phyloP scores from a whole-genome alignment of 2,797 vertebrate species.

The Ptychadena robeensis region DNA sequence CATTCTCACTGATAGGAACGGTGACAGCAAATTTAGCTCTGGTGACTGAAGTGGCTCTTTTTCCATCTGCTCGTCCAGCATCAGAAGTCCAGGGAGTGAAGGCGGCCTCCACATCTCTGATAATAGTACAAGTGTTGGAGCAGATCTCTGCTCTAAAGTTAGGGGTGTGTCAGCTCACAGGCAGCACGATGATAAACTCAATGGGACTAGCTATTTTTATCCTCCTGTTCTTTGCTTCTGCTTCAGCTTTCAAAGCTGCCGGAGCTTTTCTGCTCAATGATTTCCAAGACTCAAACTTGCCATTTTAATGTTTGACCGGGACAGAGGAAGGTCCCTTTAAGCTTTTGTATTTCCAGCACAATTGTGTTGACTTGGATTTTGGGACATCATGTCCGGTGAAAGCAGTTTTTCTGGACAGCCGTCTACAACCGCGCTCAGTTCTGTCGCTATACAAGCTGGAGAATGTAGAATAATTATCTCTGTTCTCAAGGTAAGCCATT shows the following conservation, averaged over 20 bases:
- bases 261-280: constrained; percentile 73
- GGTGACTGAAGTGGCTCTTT: constrained; percentile 59
- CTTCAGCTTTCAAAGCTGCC: constrained; percentile 74
- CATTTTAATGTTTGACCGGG: constrained; percentile 64
- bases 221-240: constrained; percentile 79
- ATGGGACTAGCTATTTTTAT: constrained; percentile 88
- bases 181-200: constrained; percentile 82
- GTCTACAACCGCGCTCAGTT: constrained; percentile 84
- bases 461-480: constrained; percentile 82
- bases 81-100: constrained; percentile 63
- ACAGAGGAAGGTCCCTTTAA: not conserved
- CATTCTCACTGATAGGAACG: constrained; percentile 31
- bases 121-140: constrained; percentile 71
- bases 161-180: constrained; percentile 81
- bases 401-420: constrained; percentile 64
- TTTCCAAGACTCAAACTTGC: constrained; percentile 61
- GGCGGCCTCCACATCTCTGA: constrained; percentile 67
- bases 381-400: constrained; percentile 73
- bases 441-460: constrained; percentile 87
- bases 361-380: constrained; percentile 51
- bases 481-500: constrained; percentile 84
- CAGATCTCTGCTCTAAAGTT: constrained; percentile 75
- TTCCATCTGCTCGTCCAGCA: constrained; percentile 64
- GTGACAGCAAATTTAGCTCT: constrained; percentile 50
- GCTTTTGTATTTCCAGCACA: constrained; percentile 15